Evolutionary conservation across 2,888 invertebrate genomes (phyloP).

Genomic region (Iselma pallidipennis): DNA sequence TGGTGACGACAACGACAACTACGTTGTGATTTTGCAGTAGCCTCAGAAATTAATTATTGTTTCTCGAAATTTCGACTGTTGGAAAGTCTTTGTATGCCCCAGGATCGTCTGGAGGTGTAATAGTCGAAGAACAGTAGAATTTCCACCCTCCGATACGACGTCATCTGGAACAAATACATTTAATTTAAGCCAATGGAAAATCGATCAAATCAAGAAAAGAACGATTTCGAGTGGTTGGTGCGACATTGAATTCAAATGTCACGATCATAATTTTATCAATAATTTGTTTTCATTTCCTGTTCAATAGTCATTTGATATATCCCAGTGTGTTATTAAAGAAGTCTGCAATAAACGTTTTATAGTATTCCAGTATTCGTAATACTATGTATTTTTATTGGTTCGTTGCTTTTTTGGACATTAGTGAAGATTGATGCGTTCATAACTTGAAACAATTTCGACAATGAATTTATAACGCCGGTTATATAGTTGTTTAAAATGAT

Average conservation of each 20-base stretch:
- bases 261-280: background rate
- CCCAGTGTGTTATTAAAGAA: too few relatives aligned
- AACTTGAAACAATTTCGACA: constrained; percentile 12
- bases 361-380: background rate
- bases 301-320: background rate
- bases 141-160: constrained; percentile 20
- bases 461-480: constrained; percentile 10
- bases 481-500: too few relatives aligned
- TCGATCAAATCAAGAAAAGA: constrained; percentile 2
- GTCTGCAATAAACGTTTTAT: background rate
- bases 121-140: constrained; percentile 27
- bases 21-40: constrained; percentile 7
- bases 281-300: background rate
- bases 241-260: background rate
- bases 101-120: constrained; percentile 29
- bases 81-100: constrained; percentile 29
- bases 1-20: background rate
- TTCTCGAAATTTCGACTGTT: constrained; percentile 22
- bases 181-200: constrained; percentile 28
- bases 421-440: constrained; percentile 16
- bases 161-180: constrained; percentile 43
- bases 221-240: background rate
- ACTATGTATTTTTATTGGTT: constrained; percentile 13
- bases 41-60: constrained; percentile 41
- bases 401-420: constrained; percentile 1